Percentiles rank a stretch among this genome's conserved stretches.
Conservation (phyloP, 2,888 invertebrate species). For the Eucera pruinosa region DNA sequence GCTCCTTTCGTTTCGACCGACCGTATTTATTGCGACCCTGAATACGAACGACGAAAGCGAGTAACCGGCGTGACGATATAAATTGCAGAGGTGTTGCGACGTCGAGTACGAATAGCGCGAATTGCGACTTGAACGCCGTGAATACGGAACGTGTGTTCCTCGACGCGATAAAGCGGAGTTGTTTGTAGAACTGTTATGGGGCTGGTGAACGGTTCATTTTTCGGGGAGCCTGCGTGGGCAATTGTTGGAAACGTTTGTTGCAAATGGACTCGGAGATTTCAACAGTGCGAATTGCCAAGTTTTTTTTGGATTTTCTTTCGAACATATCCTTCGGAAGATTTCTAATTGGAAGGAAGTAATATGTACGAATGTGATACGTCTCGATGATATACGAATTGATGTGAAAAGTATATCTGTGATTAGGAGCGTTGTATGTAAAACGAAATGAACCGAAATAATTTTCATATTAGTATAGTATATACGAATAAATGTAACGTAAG, state of each 20-base stretch:
- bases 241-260: background rate
- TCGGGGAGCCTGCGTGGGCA: background rate
- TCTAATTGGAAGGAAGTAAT: no score
- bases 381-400: no score
- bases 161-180: conserved; percentile 1
- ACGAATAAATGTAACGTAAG: no score
- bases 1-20: conserved; percentile 6
- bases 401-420: no score
- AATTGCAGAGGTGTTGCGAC: conserved; percentile 5
- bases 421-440: no score
- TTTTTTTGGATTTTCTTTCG: no score
- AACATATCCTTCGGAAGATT: no score
- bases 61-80: background rate
- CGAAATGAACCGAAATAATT: no score
- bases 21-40: conserved; percentile 31
- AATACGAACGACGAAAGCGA: conserved; percentile 7
- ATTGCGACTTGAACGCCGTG: background rate
- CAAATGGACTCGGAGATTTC: background rate
- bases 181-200: conserved; percentile 9
- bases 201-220: conserved; percentile 2
- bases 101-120: background rate
- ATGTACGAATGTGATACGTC: no score
- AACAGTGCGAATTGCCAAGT: no score
- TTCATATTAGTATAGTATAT: no score
- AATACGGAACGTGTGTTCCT: background rate